Evolutionary conservation across 2,888 invertebrate genomes (phyloP).

Genomic region (Geophilus truncorum): DNA sequence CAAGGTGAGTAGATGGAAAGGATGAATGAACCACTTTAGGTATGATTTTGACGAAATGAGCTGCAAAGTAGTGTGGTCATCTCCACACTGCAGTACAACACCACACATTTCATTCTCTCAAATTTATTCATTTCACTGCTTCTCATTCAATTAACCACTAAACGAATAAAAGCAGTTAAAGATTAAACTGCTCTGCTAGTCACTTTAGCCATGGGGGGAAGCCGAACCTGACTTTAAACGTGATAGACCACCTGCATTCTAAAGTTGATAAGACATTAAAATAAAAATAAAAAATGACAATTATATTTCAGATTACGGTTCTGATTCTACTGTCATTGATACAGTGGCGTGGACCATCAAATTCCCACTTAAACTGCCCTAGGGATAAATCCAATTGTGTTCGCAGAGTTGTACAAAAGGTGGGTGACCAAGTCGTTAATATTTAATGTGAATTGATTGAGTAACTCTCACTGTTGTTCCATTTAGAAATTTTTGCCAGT

Average conservation of each 20-base stretch:
- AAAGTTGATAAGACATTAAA: neutral
- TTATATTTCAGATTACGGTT: constrained; percentile 29
- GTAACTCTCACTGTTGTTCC: no score
- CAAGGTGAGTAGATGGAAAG: constrained; percentile 1
- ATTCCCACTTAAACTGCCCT: constrained; percentile 34
- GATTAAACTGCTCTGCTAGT: neutral
- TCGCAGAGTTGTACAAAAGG: constrained; percentile 75
- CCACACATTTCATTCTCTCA: neutral
- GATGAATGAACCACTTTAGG: neutral
- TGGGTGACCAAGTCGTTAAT: no score
- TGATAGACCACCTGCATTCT: neutral
- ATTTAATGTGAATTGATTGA: no score
- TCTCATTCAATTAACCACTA: neutral
- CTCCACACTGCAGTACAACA: neutral
- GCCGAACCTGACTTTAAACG: neutral
- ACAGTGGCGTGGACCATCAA: constrained; percentile 36
- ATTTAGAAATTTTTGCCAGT: constrained; percentile 78
- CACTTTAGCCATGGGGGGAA: neutral
- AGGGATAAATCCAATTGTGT: constrained; percentile 71
- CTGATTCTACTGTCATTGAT: constrained; percentile 35
- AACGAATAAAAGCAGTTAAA: neutral
- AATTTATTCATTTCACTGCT: neutral
- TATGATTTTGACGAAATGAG: neutral
- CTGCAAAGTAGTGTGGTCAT: neutral
- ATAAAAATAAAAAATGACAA: neutral